Evolutionary conservation across 2,113 vertebrate species (phyloP), one percentile per base, ranked within the genome.

Genomic region (Microcebus griseorufus): DNA sequence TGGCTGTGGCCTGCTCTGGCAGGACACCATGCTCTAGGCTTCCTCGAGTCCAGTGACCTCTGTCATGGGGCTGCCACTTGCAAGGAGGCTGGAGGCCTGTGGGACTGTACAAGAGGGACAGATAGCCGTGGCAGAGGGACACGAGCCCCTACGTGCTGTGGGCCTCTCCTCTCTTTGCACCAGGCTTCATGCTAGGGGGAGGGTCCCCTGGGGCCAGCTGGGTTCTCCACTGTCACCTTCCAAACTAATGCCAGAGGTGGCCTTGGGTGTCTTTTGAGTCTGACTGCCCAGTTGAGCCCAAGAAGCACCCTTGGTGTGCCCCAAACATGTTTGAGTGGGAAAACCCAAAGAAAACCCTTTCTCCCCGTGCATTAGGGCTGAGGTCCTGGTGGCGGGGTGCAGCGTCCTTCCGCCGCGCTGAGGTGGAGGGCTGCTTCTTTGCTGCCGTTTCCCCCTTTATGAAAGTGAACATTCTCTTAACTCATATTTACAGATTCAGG

Each of bases 401-500:
- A 75, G 72, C 1, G 6, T 5, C 37, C 12, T 0, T 27, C n/a
- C 2, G 18, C 65, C 10, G 39, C 5, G 0, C 67, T 9, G 17
- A 42, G 22, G 32, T 12, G 39, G 58, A 42, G 18, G 22, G 39
- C 2, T 39, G 16, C 8, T 4, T n/a, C 45, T 65, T 60, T 23
- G 25, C 75, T 42, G 12, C 14, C 5, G 7, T 45, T 22, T 29
- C 13, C 13, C 9, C 32, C 42, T 65, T 72, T n/a, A 70, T 84
- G 55, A 90, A 81, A 39, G 65, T 53, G 53, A 67, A 83, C 29
- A 18, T 76, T 88, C 51, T 93, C 45, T 88, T 18, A 32, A 32
- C 58, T 78, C 94, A 88, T 88, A 88, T 86, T 88, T 86, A 75
- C 98, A 99, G 99, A 99, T 99, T 98, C 99, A 99, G 97, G 99